phyloP scores from a whole-genome alignment of 2,888 invertebrate species.

The Malachius bipustulatus region DNA sequence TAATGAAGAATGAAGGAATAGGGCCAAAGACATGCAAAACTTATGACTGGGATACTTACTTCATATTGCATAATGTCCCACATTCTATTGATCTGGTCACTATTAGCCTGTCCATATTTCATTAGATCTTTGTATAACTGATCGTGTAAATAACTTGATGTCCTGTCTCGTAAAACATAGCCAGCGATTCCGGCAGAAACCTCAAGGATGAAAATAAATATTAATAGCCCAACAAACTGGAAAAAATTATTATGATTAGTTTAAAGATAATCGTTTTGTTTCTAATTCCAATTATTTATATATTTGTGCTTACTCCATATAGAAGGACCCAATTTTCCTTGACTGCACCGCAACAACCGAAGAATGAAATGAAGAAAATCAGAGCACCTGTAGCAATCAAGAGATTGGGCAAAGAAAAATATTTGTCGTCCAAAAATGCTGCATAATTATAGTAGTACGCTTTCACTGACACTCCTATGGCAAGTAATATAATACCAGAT shows the following conservation, averaged over 20 bases:
- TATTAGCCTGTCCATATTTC: constrained; percentile 45
- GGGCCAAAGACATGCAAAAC: too few relatives aligned
- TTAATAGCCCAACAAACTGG: constrained; percentile 64
- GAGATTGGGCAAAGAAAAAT: constrained; percentile 75
- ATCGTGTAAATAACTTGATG: constrained; percentile 49
- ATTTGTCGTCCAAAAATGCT: constrained; percentile 65
- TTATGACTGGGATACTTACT: constrained; percentile 39
- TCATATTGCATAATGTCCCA: constrained; percentile 76
- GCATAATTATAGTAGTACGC: constrained; percentile 63
- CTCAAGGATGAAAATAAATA: constrained; percentile 75
- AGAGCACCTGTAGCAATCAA: constrained; percentile 81
- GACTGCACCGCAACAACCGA: constrained; percentile 92
- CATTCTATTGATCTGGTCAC: constrained; percentile 45
- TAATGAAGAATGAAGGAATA: too few relatives aligned
- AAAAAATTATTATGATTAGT: too few relatives aligned
- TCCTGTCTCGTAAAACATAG: constrained; percentile 59
- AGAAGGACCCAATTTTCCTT: constrained; percentile 93
- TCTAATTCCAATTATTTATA: constrained; percentile 4
- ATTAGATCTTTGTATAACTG: constrained; percentile 56
- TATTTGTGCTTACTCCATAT: constrained; percentile 56
- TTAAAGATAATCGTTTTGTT: too few relatives aligned
- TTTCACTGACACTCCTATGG: constrained; percentile 67
- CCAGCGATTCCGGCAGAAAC: constrained; percentile 73
- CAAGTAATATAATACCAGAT: constrained; percentile 72
- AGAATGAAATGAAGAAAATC: constrained; percentile 85